Base-by-base conservation (phyloP, 1,140 invertebrate species). In the Drosophila eugracilis region DNA sequence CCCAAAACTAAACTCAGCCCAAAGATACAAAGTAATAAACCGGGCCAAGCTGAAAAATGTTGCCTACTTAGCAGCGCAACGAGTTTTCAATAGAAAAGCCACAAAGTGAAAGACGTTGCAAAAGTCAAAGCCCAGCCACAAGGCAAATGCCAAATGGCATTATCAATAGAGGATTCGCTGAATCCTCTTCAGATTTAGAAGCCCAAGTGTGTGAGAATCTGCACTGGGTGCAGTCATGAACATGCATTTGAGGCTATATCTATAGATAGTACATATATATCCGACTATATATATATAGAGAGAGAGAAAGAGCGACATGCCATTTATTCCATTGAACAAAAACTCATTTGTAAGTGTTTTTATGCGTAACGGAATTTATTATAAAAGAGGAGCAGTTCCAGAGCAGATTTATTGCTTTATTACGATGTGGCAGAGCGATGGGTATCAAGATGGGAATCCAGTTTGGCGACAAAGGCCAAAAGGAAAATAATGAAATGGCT, bases 331-430 rank as follows among this genome's bases (percentile, higher is more conserved):
- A 36, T 37, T 72, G 36, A 60, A 53, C 52, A 72, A 72, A 78
- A 72, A 72, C 41, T 55, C 66, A 78, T 77, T 78, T 78, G 65
- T 45, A 59, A 58, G 58, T 73, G 48, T 76, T 77, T 77, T 77
- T 76, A 69, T 70, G 63, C 73, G 63, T 75, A 45, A 41, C 39
- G 39, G 52, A 75, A 42, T 77, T 71, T 70, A 70, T 62, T 67
- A 52, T 66, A 67, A 67, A 76, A 41, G 57, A 65, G 57, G 60
- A 77, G 52, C 47, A 66, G 47, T 60, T 48, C 76, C 47, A 22
- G 24, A 19, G 7, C 36, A 77, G 60, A 81, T 83, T 83, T 81
- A 83, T 83, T 81, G 69, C 67, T 73, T 77, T 81, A 81, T 83
- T 77, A 59, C 69, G 48, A 71, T 63, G 69, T 32, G 63, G 55